Conservation (phyloP, 2,797 vertebrate genomes). For the Hipposideros larvatus region DNA sequence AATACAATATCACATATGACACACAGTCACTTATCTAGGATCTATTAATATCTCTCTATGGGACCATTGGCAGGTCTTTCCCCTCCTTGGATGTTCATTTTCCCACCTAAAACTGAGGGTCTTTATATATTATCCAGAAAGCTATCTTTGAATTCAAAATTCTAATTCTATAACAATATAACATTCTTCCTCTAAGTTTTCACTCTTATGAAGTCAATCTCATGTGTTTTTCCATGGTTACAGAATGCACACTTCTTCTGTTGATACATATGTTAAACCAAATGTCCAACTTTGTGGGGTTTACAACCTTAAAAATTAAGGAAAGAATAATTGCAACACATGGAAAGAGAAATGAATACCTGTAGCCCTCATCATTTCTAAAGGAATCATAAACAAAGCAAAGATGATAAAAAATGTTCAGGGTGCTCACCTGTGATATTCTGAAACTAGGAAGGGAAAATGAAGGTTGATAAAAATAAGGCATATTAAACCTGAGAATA, state of each 20-base stretch:
- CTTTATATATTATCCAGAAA: not conserved
- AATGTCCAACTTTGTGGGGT: conserved; percentile 65
- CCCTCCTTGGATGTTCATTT: not conserved
- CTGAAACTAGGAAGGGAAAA: conserved; percentile 65
- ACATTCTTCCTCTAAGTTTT: conserved; percentile 58
- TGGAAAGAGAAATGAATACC: conserved; percentile 58
- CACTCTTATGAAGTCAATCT: conserved; percentile 45
- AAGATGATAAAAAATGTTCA: conserved; percentile 71
- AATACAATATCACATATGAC: not conserved
- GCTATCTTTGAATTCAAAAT: not conserved
- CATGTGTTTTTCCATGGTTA: conserved; percentile 61
- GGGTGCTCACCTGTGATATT: conserved; percentile 42
- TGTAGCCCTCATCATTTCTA: conserved; percentile 54
- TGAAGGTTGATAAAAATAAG: conserved; percentile 60
- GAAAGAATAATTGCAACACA: conserved; percentile 50
- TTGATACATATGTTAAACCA: conserved; percentile 57
- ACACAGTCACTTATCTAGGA: not conserved
- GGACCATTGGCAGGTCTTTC: not conserved
- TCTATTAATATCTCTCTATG: not conserved
- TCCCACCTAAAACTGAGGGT: conserved; percentile 7
- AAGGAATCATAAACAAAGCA: conserved; percentile 64
- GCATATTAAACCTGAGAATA: conserved; percentile 34
- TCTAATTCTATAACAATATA: conserved; percentile 31
- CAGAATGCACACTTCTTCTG: conserved; percentile 60
- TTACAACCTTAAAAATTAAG: conserved; percentile 67